Evolutionary conservation across 2,113 vertebrate species (phyloP).

Genomic region (Psittacula cyanocephala): DNA sequence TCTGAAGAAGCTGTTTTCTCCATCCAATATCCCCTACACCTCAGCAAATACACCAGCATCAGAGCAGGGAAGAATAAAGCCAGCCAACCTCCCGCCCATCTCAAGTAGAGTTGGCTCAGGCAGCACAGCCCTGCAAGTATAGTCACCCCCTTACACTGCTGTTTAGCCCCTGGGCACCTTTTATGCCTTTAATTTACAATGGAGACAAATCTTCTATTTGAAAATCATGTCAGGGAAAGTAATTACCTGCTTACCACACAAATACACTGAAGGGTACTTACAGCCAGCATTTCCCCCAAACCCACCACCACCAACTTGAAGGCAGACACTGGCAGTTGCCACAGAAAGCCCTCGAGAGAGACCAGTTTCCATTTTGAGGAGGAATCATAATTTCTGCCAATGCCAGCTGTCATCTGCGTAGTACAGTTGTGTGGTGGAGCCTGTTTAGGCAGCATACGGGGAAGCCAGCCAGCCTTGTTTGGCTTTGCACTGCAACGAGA

Average conservation of each 20-base stretch:
- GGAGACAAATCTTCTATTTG: neutral
- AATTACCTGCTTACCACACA: neutral
- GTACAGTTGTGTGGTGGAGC: slow-evolving; percentile 31
- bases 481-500: neutral
- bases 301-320: neutral
- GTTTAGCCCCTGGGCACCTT: neutral
- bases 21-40: neutral
- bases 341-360: neutral
- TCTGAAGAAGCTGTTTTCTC: neutral
- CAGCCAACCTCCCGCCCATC: neutral
- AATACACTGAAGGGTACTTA: neutral
- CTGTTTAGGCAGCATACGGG: neutral
- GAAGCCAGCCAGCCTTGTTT: slow-evolving; percentile 5
- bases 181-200: neutral
- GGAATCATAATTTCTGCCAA: slow-evolving; percentile 2
- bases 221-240: neutral
- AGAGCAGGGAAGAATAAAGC: neutral
- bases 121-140: neutral
- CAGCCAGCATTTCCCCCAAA: neutral
- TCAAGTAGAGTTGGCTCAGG: neutral
- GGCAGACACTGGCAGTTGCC: neutral
- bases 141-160: neutral
- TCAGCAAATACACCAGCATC: neutral
- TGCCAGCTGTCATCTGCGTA: slow-evolving; percentile 51
- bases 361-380: slow-evolving; percentile 42